Evolutionary conservation across 2,888 invertebrate species (phyloP).

Genomic region (Euclidia mi): DNA sequence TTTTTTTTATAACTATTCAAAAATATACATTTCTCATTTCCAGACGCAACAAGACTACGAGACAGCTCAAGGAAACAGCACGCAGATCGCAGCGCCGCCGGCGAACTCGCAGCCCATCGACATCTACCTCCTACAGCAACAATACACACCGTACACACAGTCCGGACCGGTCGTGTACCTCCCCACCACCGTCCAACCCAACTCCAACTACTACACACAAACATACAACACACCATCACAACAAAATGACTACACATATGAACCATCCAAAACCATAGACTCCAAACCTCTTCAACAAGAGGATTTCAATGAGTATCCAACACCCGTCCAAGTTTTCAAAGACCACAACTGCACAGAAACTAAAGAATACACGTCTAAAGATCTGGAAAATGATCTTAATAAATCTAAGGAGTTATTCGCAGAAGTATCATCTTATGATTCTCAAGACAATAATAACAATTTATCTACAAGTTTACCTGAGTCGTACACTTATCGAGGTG

Average conservation of each 20-base stretch:
- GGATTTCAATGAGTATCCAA: conserved; percentile 59
- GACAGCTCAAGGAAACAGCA: conserved; percentile 22
- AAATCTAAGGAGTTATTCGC: conserved; percentile 65
- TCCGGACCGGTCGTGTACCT: conserved; percentile 40
- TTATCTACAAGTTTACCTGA: conserved; percentile 72
- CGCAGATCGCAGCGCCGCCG: conserved; percentile 35
- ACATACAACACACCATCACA: conserved; percentile 46
- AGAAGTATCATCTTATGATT: conserved; percentile 64
- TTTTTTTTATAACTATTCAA: neutral
- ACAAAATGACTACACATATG: conserved; percentile 43
- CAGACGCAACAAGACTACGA: conserved; percentile 32
- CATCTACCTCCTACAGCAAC: conserved; percentile 74
- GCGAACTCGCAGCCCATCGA: conserved; percentile 62
- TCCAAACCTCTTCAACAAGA: conserved; percentile 69
- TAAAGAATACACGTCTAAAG: conserved; percentile 52
- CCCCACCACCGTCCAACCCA: conserved; percentile 55
- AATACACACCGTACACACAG: conserved; percentile 56
- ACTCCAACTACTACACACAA: conserved; percentile 42
- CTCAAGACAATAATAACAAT: conserved; percentile 68
- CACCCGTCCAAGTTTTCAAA: conserved; percentile 79
- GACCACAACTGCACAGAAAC: conserved; percentile 75
- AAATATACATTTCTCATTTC: conserved; percentile 13
- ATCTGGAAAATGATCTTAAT: conserved; percentile 59
- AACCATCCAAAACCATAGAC: conserved; percentile 17
- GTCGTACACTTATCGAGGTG: conserved; percentile 67